Base-by-base conservation (phyloP, 2,113 vertebrate genomes). In the Crotalus viridis region DNA sequence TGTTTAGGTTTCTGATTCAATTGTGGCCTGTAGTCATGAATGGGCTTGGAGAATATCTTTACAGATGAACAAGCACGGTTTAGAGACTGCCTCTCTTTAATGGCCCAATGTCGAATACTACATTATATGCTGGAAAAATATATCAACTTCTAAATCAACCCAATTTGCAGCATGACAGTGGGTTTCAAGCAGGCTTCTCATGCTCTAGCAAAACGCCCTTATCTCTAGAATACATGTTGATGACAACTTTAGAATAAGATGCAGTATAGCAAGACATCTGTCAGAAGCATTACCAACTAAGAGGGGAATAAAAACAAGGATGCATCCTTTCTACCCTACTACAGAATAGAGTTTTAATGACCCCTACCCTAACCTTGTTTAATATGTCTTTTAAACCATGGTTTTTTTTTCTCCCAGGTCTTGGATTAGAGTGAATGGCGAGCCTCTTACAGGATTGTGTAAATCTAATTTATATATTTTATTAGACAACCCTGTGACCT, bases 1-100 rank as follows among this genome's bases (percentile, higher is more conserved):
- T 92, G 95, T 96, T 96, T 96, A 95, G 94, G 94, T 96, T 94
- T 96, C 55, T 90, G n/a, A 85, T 57, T 48, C 56, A 64, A 52
- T 86, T 86, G 55, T 46, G 85, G 39, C 52, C 87, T 26, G 46
- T 33, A 21, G 22, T 89, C 74, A 81, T 81, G 74, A 81, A 81
- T 43, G 74, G 33, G 39, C 17, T 81, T 39, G 69, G 33, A 43
- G 7, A 81, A 81, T 81, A 81, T 39, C 33, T 81, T 43, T 81
- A 81, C 74, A 81, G 33, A 21, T 81, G 74, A 81, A 81, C 74
- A 81, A 81, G 74, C 17, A 39, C 39, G 33, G 74, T 81, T 81
- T 81, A 81, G 33, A 81, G 74, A 39, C 74, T 81, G 33, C 33
- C 74, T 39, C 6, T 43, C 74, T 19, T 81, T 39, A 81, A 81